Evolutionary conservation across 2,888 invertebrate genomes (phyloP), one percentile per base, ranked within the genome.

Genomic region (Apotomis turbidana): DNA sequence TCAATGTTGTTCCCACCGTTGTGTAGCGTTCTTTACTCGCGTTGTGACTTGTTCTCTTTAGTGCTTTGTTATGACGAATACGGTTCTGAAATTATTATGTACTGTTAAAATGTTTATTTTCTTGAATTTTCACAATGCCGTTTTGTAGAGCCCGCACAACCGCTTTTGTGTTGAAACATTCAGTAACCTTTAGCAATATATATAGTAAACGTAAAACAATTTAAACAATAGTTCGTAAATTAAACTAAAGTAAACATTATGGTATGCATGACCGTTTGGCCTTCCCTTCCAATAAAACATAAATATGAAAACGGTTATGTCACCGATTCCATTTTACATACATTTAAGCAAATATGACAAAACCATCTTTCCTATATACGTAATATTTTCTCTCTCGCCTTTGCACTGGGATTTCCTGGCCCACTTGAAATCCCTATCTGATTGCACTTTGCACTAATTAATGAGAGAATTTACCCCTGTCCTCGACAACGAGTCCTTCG

Each of bases 1-100:
- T 72, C 72, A 72, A 72, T 68, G 72, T 68, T 72, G 68, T 72
- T 72, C 72, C 63, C 72, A 72, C 72, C 68, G 68, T 55, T 71
- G 59, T 46, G 58, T 52, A 27, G 57, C 68, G 68, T 72, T 72
- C 52, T 52, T 68, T 60, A 59, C 67, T 68, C 63, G 57, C 51
- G 49, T 27, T 57, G 57, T 62, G 57, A 15, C 49, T 67, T 38
- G 62, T 62, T 49, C 36, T 12, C 15, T 64, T 36, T 41, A 41
- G 27, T 46, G 13, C 57, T 55, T 49, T 61, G 61, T 51, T 67
- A 61, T 71, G 51, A 55, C 61, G 46, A 67, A 51, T 57, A 27
- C 52, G 46, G 36, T 46, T 55, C n/a, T 36, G 6, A 44, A 59
- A 59, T 44, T 44, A 9, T 59, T n/a, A 15, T 27, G 6, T 49